Percentiles rank a stretch among this genome's conserved stretches.
Evolutionary conservation across 2,113 vertebrate species (phyloP).

Genomic region (Euleptes europaea): DNA sequence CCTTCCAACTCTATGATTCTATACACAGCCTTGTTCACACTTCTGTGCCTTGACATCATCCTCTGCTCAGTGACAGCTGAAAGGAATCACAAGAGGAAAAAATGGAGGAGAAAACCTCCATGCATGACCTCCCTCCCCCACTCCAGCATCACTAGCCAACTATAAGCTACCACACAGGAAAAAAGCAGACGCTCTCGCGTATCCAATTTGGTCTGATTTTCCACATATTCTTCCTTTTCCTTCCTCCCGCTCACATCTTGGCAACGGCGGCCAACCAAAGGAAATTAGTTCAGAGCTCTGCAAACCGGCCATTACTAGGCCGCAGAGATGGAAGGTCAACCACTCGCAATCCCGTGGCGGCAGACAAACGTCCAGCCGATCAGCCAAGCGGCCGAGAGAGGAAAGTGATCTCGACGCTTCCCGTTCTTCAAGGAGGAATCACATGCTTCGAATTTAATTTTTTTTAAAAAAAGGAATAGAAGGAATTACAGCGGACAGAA

Average conservation of each 20-base stretch:
- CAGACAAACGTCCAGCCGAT: constrained; percentile 36
- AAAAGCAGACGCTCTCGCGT: constrained; percentile 78
- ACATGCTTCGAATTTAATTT: neutral
- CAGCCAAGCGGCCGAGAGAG: constrained; percentile 19
- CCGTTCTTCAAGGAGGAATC: neutral
- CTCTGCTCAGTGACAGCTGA: neutral
- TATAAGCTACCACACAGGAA: constrained; percentile 3
- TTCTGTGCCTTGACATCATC: neutral
- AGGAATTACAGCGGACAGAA: neutral
- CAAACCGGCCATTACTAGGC: constrained; percentile 61
- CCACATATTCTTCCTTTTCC: constrained; percentile 55
- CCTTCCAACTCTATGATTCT: too few relatives aligned
- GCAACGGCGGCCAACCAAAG: constrained; percentile 70
- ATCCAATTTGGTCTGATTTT: constrained; percentile 58
- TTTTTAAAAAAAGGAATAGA: neutral
- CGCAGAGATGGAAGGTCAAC: constrained; percentile 39
- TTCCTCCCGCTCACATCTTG: constrained; percentile 70
- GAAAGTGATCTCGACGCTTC: constrained; percentile 27
- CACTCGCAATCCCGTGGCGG: constrained; percentile 45
- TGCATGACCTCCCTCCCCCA: neutral
- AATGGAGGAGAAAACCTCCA: neutral
- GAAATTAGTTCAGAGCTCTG: constrained; percentile 58
- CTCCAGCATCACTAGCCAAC: neutral
- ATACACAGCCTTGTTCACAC: neutral
- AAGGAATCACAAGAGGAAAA: neutral